A percentile compares a stretch with the other conserved stretches of the same genome.
These are phyloP conservation scores for Argentina silus DNA, from an alignment of 2,797 vertebrate species.

Conservation along the genomic window DNA sequence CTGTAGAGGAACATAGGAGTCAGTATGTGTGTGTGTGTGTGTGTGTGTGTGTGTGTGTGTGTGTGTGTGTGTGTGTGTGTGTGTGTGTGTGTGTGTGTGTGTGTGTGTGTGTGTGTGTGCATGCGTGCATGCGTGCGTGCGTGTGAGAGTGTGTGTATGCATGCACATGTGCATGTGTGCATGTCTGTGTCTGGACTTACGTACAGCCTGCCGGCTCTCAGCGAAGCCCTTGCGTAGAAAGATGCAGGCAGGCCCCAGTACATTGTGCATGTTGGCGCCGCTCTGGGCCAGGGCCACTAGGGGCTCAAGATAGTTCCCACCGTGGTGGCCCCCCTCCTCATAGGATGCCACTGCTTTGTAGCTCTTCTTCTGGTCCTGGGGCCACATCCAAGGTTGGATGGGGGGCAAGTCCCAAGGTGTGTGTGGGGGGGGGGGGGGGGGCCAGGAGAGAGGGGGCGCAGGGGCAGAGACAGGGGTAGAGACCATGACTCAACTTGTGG, in stretches of 20 bases:
- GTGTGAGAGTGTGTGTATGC: conserved; percentile 9
- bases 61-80: too few species aligned
- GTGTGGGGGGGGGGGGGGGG: conserved; percentile 31
- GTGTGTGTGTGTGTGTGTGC: neutral
- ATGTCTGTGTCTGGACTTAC: conserved; percentile 85
- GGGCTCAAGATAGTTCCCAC: conserved; percentile 85
- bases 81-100: neutral
- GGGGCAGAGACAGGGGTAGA: conserved; percentile 30
- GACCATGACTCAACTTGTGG: conserved; percentile 62
- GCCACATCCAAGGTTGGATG: conserved; percentile 59
- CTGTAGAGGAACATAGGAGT: too few species aligned
- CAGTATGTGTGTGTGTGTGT: too few species aligned
- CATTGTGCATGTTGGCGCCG: conserved; percentile 94
- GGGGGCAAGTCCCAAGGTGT: conserved; percentile 9
- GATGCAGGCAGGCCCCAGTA: conserved; percentile 98
- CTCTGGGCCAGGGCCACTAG: conserved; percentile 93
- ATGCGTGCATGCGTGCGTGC: neutral
- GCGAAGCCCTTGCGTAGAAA: conserved; percentile 99
- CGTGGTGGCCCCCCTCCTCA: conserved; percentile 83
- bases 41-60: too few species aligned
- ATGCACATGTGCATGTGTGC: conserved; percentile 7
- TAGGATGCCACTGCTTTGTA: conserved; percentile 91
- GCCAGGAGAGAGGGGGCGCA: conserved; percentile 41
- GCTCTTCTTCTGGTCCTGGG: conserved; percentile 92
- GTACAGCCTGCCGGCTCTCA: conserved; percentile 98